phyloP scores from a whole-genome alignment of 2,113 vertebrate species.

The Anoura caudifer region DNA sequence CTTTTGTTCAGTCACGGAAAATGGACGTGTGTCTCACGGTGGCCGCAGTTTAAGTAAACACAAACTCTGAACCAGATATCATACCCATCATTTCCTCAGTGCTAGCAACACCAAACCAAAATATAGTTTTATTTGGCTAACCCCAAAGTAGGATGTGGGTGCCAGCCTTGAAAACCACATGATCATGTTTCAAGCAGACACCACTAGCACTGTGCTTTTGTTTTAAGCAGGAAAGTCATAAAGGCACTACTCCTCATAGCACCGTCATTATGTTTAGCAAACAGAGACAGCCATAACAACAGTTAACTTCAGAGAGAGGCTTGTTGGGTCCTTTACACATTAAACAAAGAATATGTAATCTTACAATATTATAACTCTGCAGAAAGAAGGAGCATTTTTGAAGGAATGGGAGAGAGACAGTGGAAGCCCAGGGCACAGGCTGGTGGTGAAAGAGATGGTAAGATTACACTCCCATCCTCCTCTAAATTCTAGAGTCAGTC shows the following conservation, averaged over 20 bases:
- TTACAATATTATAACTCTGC: not conserved
- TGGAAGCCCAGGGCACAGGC: not conserved
- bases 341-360: not conserved
- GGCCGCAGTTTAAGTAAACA: conserved; percentile 83
- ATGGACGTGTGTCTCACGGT: conserved; percentile 74
- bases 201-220: conserved; percentile 67
- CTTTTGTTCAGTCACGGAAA: conserved; percentile 71
- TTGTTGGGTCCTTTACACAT: not conserved
- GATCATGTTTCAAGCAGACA: conserved; percentile 82
- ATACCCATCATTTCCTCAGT: conserved; percentile 85
- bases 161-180: conserved; percentile 82
- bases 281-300: conserved; percentile 78
- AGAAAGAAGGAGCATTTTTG: not conserved
- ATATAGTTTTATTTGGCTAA: conserved; percentile 87
- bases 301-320: conserved; percentile 15
- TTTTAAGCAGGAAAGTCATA: conserved; percentile 72
- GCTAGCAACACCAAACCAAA: conserved; percentile 82
- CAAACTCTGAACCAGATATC: conserved; percentile 83
- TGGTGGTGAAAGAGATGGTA: not conserved
- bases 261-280: conserved; percentile 71
- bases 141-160: conserved; percentile 87
- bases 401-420: not conserved
- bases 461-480: not conserved
- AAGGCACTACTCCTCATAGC: not conserved
- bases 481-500: fast-evolving